Evolutionary conservation across 2,113 vertebrate species (phyloP), one percentile per base, ranked within the genome.

Genomic region (Phalacrocorax aristotelis): DNA sequence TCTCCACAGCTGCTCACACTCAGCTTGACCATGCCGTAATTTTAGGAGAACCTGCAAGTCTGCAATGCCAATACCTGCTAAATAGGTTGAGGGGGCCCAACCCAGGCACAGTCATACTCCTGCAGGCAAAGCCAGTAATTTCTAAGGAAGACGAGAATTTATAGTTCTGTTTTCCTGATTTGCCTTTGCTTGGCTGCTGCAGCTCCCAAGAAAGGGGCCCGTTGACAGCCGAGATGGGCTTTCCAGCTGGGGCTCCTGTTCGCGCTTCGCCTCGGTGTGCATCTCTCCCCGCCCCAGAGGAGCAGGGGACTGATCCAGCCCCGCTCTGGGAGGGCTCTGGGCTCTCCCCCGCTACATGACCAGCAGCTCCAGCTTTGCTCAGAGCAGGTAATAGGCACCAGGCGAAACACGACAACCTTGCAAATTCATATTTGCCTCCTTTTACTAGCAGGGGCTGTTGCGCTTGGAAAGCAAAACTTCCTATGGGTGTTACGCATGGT

Each of bases 161-260:
- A 7, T 82, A 25, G 87, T 85, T 94, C 91, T 96, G 95, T 87
- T 95, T 96, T 95, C 74, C 78, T 72, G 84, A 87, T 94, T 93
- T 94, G 70, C 70, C 40, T 88, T 91, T 2, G 0, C 40, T 76
- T 96, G 96, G 94, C 92, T 49, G 76, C 86, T 86, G 72, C 68
- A 74, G 75, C 90, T 93, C 75, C 58, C 61, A 44, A 84, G 52
- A 57, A 95, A 94, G 95, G 34, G 91, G 89, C 91, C 89, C 44
- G 21, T 27, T 68, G 87, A 87, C 80, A 87, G 89, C 38, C 5
- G 1, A 84, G 77, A 91, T 82, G 69, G 27, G 26, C 61, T 96
- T 94, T 87, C 81, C 95, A 97, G 69, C 77, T 83, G 82, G 54
- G 38, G 34, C 58, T 84, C 40, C 87, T 32, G 19, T n/a, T 64